Base-by-base conservation (phyloP, 2,797 vertebrate genomes). In the Hyperoplus lanceolatus region DNA sequence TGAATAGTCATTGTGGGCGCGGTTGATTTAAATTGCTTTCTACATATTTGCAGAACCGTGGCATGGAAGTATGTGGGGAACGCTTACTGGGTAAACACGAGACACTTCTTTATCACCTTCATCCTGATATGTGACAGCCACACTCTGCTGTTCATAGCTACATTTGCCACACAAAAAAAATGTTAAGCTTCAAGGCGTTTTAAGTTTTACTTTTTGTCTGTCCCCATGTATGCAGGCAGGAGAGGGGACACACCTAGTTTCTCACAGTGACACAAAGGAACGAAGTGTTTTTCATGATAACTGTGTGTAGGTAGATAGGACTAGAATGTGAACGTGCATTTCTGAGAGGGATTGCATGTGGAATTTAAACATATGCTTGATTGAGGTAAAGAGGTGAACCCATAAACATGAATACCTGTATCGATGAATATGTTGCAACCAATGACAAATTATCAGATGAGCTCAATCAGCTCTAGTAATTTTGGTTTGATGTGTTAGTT, bases 1-100 rank as follows among this genome's bases (percentile, higher is more conserved):
- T 56, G 21, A 68, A 58, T 15, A 41, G 14, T 11, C 6, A 13
- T 42, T 55, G 56, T 70, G 77, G 92, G 90, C 14, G 89, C 0
- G 67, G 85, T 71, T 39, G 15, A 18, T 82, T 14, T 11, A 56
- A 76, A 77, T 48, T 29, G 45, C 63, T 77, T 58, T 77, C 67
- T 8, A 15, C 75, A 72, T 73, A 76, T 82, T 83, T 87, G 75
- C 77, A 76, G 50, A 78, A 13, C 36, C 0, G 0, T 45, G 46
- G 9, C 10, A 4, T 71, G 39, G 16, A 86, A 71, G 39, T 81
- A 91, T 90, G 81, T 16, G 6, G n/a, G 80, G 82, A 87, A 88
- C 51, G 49, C 51, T 56, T 1, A 0, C 59, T 74, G 75, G 72
- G 75, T 73, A 58, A 81, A 85, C 74, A 82, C 57, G 46, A 36